A percentile compares a stretch with the other conserved stretches of the same genome.
phyloP scores from a whole-genome alignment of 1,140 invertebrate species.

The Hypothenemus hampei region DNA sequence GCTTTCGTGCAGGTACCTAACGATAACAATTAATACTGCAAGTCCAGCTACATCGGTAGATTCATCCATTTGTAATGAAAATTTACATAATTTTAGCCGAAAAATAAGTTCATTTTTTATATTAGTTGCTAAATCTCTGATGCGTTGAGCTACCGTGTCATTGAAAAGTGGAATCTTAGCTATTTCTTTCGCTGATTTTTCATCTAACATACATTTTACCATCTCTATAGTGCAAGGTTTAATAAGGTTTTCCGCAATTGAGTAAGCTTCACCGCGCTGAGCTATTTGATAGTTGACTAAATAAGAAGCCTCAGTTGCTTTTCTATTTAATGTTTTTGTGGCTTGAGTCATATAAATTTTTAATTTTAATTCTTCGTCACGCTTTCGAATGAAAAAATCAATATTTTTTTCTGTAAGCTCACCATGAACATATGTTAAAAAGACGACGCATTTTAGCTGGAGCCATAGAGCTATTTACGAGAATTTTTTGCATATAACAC shows the following conservation, averaged over 20 bases:
- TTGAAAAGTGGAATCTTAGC: slow-evolving; percentile 14
- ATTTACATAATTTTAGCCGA: slow-evolving; percentile 4
- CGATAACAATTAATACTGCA: slow-evolving; percentile 17
- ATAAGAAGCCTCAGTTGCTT: slow-evolving; percentile 21
- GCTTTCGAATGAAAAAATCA: background rate
- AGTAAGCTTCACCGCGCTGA: slow-evolving; percentile 13
- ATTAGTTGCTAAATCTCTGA: slow-evolving; percentile 2
- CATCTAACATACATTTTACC: slow-evolving; percentile 15
- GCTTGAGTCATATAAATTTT: slow-evolving; percentile 16
- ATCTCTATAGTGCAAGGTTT: slow-evolving; percentile 11
- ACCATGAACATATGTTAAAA: slow-evolving; percentile 13
- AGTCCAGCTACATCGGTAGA: slow-evolving; percentile 25
- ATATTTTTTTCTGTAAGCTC: slow-evolving; percentile 17
- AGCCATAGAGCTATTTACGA: slow-evolving; percentile 19
- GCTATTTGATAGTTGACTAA: slow-evolving; percentile 9
- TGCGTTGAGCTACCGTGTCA: slow-evolving; percentile 12
- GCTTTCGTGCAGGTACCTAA: slow-evolving; percentile 9
- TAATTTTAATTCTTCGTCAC: slow-evolving; percentile 8
- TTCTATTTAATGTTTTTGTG: slow-evolving; percentile 19
- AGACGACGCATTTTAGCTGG: slow-evolving; percentile 14
- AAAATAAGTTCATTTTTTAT: slow-evolving; percentile 5
- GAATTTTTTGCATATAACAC: slow-evolving; percentile 14
- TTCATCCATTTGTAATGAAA: slow-evolving; percentile 19
- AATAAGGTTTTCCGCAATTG: slow-evolving; percentile 17
- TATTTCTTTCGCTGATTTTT: slow-evolving; percentile 18